Percentiles rank a stretch among this genome's conserved stretches.
phyloP scores from a whole-genome alignment of 2,888 invertebrate genomes.

The Lamellibrachia columna region DNA sequence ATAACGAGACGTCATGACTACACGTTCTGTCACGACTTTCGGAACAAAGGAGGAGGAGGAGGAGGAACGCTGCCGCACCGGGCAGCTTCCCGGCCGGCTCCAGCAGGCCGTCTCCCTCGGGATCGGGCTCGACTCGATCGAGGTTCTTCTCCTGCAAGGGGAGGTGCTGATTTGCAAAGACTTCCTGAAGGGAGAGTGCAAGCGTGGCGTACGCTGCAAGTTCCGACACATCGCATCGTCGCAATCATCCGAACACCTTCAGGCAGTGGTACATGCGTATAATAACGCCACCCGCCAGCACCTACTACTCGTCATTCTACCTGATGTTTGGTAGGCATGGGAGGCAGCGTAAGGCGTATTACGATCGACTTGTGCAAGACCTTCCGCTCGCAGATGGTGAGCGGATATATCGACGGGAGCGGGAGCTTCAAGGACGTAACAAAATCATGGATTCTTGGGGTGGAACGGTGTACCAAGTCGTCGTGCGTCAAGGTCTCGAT shows the following conservation, averaged over 20 bases:
- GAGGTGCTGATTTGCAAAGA: constrained; percentile 72
- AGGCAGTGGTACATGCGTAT: constrained; percentile 13
- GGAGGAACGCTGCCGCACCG: constrained; percentile 78
- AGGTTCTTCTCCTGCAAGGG: background rate
- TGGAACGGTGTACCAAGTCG: too few relatives aligned
- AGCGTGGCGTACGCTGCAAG: constrained; percentile 68
- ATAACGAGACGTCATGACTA: constrained; percentile 56
- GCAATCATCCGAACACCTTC: constrained; percentile 21
- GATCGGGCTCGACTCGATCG: constrained; percentile 41
- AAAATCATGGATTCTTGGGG: too few relatives aligned
- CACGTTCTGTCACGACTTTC: constrained; percentile 72
- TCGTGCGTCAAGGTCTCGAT: too few relatives aligned
- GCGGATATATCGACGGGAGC: too few relatives aligned
- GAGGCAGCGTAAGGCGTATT: too few relatives aligned
- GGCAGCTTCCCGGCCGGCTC: constrained; percentile 73
- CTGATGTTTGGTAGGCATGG: too few relatives aligned
- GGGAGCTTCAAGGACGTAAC: too few relatives aligned
- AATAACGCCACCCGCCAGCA: too few relatives aligned
- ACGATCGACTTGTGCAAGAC: too few relatives aligned
- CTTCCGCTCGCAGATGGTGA: too few relatives aligned
- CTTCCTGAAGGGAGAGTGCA: constrained; percentile 71
- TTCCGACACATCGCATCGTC: constrained; percentile 66
- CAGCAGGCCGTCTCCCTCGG: constrained; percentile 60
- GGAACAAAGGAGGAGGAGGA: constrained; percentile 82
- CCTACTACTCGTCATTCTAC: too few relatives aligned